Percentiles rank a stretch among this genome's conserved stretches.
Conservation (phyloP, 2,888 invertebrate species). For the Ophraella communa region DNA sequence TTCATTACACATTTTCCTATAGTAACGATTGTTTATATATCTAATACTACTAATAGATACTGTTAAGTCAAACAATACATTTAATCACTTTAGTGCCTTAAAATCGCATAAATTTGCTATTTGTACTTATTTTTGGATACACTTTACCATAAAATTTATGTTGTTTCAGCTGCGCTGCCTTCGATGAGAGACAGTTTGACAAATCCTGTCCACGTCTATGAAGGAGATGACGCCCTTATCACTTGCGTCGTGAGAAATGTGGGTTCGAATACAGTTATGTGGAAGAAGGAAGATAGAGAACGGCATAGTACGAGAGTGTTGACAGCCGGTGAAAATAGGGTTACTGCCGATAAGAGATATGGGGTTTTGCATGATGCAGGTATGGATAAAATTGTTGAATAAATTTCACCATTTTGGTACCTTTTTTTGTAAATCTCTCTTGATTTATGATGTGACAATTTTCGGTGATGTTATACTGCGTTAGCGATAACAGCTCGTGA, state of each 20-base stretch:
- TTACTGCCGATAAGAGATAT: constrained; percentile 76
- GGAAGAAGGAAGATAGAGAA: constrained; percentile 74
- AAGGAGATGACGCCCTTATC: constrained; percentile 79
- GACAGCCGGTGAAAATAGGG: constrained; percentile 77
- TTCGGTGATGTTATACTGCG: background rate
- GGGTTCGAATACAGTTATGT: constrained; percentile 76
- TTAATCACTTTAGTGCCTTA: no score
- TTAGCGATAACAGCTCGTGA: background rate
- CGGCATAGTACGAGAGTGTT: constrained; percentile 65
- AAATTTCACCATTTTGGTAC: constrained; percentile 14
- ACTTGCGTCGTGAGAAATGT: constrained; percentile 80
- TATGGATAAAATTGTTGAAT: constrained; percentile 57
- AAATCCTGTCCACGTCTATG: constrained; percentile 66
- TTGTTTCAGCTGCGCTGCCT: constrained; percentile 47
- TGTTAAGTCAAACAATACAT: no score
- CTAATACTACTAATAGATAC: no score
- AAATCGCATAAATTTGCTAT: no score
- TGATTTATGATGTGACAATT: constrained; percentile 20
- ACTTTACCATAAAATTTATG: background rate
- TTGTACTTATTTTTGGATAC: no score
- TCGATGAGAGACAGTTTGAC: constrained; percentile 62
- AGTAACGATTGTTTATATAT: no score
- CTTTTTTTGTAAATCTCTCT: background rate
- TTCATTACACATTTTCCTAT: no score
- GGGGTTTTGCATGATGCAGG: constrained; percentile 79